Percentiles rank a stretch among this genome's conserved stretches.
phyloP scores from a whole-genome alignment of 2,888 invertebrate species.

The Archaeoteleia sp. region DNA sequence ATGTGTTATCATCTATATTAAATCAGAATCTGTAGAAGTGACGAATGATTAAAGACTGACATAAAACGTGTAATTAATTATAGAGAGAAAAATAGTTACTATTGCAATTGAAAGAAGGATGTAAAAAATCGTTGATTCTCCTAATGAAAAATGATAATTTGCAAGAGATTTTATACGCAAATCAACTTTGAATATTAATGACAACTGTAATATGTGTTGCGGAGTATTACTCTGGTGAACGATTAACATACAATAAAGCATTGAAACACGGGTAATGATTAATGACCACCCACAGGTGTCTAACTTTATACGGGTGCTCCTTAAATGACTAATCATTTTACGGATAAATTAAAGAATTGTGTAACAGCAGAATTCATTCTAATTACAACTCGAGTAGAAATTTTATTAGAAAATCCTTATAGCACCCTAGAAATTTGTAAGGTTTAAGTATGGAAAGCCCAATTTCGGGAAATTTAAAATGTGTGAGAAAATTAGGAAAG shows the following conservation, averaged over 20 bases:
- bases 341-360: slow-evolving; percentile 33
- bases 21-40: not conserved
- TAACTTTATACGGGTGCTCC: slow-evolving; percentile 36
- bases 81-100: not conserved
- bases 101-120: not conserved
- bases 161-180: slow-evolving; percentile 47
- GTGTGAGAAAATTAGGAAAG: no score
- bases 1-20: no score
- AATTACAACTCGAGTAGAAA: slow-evolving; percentile 12
- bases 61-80: not conserved
- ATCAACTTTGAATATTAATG: slow-evolving; percentile 50
- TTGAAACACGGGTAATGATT: slow-evolving; percentile 49
- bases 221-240: slow-evolving; percentile 36
- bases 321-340: slow-evolving; percentile 48
- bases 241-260: slow-evolving; percentile 54
- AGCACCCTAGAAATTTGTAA: no score
- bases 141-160: slow-evolving; percentile 32
- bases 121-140: slow-evolving; percentile 16
- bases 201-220: slow-evolving; percentile 46
- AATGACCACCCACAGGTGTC: slow-evolving; percentile 51
- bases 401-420: no score
- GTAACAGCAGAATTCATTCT: slow-evolving; percentile 4
- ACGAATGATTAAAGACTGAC: slow-evolving; percentile 1
- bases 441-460: no score
- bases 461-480: no score